Base-by-base conservation (phyloP, 2,797 vertebrate species). In the Megalops cyprinoides region DNA sequence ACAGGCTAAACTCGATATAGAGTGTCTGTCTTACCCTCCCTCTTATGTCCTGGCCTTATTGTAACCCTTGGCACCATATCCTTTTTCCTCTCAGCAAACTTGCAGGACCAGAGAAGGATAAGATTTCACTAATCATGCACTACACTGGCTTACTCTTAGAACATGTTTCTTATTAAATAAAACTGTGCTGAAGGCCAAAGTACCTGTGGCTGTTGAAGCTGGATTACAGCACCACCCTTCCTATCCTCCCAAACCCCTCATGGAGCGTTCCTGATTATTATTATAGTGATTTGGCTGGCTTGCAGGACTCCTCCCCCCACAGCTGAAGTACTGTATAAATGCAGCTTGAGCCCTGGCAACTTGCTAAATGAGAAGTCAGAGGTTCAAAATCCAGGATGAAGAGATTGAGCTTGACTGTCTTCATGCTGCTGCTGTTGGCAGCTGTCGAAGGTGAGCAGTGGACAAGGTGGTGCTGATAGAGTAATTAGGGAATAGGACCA, bases 361-460 rank as follows among this genome's bases (percentile, higher is more conserved):
- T 15, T 15, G 48, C 56, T 62, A 62, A 23, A 67, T 42, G 81
- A 86, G 74, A 81, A 74, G n/a, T 37, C 65, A 62, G 62, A 44
- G 80, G 65, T 62, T 28, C 18, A 77, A 77, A 55, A 55, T 37
- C 74, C 77, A 79, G 37, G 65, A 89, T 89, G 84, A 83, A 67
- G 82, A 34, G 49, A 44, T 67, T 84, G 82, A 73, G 75, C 73
- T 58, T 87, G 42, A 60, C 84, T 18, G 44, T 87, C 7, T 69
- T 87, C 4, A 82, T 84, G 71, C 81, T 89, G 48, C 79, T 89
- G 84, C 82, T 89, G 83, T 81, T 88, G 65, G 81, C 84, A 74
- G 82, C 81, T 25, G 75, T 60, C n/a, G 4, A 85, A 79, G 86
- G 85, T 87, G 42, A 28, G 76, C 25, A 56, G 49, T 14, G 14